Percentiles rank a stretch among this genome's conserved stretches.
phyloP scores from a whole-genome alignment of 2,113 vertebrate species.

The pig (Sus scrofa) region DNA sequence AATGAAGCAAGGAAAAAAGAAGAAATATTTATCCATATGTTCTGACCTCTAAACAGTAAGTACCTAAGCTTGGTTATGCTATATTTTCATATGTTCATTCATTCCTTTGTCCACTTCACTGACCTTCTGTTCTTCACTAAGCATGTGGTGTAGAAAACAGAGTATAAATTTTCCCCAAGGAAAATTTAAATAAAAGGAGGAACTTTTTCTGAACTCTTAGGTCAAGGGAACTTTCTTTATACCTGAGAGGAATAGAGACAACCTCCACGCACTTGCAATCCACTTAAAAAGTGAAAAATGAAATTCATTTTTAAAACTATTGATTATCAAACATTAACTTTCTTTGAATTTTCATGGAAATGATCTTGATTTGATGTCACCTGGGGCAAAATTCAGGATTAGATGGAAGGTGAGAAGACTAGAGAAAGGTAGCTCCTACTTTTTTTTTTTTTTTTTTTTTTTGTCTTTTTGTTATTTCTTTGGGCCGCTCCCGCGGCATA shows the following conservation, averaged over 20 bases:
- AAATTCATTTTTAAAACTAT: not conserved
- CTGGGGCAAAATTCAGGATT: not conserved
- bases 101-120: not conserved
- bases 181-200: not conserved
- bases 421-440: not conserved
- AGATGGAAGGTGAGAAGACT: not conserved
- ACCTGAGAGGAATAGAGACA: not conserved
- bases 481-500: too few relatives aligned
- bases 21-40: not conserved
- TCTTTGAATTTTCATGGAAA: not conserved
- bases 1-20: not conserved
- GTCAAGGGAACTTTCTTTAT: not conserved
- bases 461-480: too few relatives aligned
- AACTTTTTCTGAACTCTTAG: not conserved
- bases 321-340: not conserved
- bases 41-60: not conserved
- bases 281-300: not conserved
- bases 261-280: not conserved
- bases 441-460: too few relatives aligned
- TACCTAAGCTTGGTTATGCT: not conserved
- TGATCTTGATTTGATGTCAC: not conserved
- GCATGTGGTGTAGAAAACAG: not conserved
- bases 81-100: not conserved
- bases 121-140: not conserved
- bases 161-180: fast-evolving